Conservation (phyloP, 1,140 invertebrate species). For the Lepidurus packardi region DNA sequence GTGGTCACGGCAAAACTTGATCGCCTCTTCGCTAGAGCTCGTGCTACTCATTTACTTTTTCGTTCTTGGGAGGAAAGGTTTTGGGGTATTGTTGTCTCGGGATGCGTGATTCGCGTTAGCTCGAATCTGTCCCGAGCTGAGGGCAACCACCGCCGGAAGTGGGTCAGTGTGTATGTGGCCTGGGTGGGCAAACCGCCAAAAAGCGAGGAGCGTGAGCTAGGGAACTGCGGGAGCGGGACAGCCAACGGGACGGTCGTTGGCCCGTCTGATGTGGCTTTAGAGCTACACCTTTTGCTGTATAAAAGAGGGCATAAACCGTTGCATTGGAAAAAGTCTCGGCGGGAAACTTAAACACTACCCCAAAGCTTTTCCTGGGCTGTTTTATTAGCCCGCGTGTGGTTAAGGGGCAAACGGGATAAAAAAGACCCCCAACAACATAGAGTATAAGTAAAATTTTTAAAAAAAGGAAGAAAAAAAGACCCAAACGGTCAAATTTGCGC, state of each 20-base stretch:
- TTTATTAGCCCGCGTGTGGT: background rate
- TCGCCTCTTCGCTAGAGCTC: constrained; percentile 13
- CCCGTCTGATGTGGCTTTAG: constrained; percentile 1
- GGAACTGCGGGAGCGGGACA: constrained; percentile 11
- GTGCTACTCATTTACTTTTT: constrained; percentile 6
- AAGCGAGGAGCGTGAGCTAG: constrained; percentile 9
- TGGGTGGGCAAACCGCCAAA: constrained; percentile 6
- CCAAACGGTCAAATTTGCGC: background rate
- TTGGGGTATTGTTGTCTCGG: background rate
- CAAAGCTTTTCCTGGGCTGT: background rate
- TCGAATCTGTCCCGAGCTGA: constrained; percentile 14
- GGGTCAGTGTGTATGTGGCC: constrained; percentile 20
- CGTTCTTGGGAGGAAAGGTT: background rate
- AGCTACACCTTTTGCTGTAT: background rate
- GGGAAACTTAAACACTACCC: background rate
- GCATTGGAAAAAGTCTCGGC: background rate
- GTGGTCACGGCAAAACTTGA: constrained; percentile 12
- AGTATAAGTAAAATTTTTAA: background rate
- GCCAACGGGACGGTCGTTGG: constrained; percentile 11
- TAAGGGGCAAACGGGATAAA: background rate
- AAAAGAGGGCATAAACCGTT: background rate
- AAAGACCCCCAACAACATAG: background rate
- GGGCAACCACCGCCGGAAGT: constrained; percentile 20
- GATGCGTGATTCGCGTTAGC: background rate
- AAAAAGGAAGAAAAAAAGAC: too few species aligned